Base-by-base conservation (phyloP, 2,888 invertebrate genomes). In the Lasioglossum zephyrum region DNA sequence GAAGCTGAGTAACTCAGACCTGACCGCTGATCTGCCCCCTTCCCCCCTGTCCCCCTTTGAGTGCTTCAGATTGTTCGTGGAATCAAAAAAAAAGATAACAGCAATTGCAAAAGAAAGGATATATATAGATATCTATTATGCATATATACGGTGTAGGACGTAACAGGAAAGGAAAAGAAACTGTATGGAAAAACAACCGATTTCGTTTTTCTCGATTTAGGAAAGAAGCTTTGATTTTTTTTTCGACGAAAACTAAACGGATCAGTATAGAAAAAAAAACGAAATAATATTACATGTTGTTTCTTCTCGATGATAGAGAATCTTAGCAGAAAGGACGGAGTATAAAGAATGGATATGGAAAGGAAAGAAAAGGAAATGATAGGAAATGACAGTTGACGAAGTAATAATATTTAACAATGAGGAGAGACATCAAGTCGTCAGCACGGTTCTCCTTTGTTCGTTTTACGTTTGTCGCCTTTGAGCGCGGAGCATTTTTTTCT, bases 381-480 rank as follows among this genome's bases (percentile, higher is more conserved):
- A 79, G 53, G 44, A 78, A 44, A 63, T 49, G 77, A 41, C 39
- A 73, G 77, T 75, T 82, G 66, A 83, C 74, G 79, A 84, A 72
- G 81, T 18, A 87, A 81, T 69, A 69, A 31, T 63, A 63, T 36
- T 57, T 63, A 82, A 83, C 57, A 81, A 70, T 77, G 78, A 90
- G 89, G 89, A 86, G 88, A 91, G 86, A 86, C 74, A 88, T 82
- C 69, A 82, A 83, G 76, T 85, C 84, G 76, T 84, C 86, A 83
- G 73, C 78, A 84, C 78, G 75, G 79, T 90, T 90, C 84, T 87
- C 85, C 86, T 86, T 89, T 89, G 85, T 89, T 90, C 82, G 78
- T 82, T 79, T 84, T 85, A 81, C 60, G 81, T 86, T 87, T 73
- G 83, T 81, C 85, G 81, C 84, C 77, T 66, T 77, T 73, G 81